Evolutionary conservation across 2,797 vertebrate species (phyloP).

Genomic region (Silurus aristotelis): DNA sequence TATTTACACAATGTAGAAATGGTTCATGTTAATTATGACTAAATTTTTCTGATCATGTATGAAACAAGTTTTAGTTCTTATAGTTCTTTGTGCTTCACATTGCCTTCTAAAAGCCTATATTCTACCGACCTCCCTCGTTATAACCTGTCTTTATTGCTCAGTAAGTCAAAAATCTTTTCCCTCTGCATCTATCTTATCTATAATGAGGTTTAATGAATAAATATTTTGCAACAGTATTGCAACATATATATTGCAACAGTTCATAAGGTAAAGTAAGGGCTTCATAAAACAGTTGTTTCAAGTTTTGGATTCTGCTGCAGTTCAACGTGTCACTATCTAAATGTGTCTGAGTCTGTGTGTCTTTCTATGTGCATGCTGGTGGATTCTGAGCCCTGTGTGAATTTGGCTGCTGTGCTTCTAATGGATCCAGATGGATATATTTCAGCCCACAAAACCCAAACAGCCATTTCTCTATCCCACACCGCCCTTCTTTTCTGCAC

Average conservation of each 20-base stretch:
- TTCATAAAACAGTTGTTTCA: constrained; percentile 68
- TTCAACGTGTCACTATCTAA: constrained; percentile 36
- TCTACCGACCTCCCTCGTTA: not conserved
- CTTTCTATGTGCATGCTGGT: constrained; percentile 2
- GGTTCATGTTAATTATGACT: not conserved
- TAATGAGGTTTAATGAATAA: constrained; percentile 57
- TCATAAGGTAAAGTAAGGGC: constrained; percentile 55
- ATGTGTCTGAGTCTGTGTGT: not conserved
- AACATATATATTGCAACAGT: constrained; percentile 54
- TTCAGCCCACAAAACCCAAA: constrained; percentile 43
- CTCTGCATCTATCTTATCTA: constrained; percentile 42
- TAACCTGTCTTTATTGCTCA: constrained; percentile 20
- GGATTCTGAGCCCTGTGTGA: constrained; percentile 27
- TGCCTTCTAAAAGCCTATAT: not conserved
- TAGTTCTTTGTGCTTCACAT: not conserved
- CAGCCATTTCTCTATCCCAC: constrained; percentile 34
- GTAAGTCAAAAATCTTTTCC: constrained; percentile 26
- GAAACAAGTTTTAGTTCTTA: not conserved
- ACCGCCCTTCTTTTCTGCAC: constrained; percentile 20
- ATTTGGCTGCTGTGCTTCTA: constrained; percentile 35
- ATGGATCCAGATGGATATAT: constrained; percentile 40
- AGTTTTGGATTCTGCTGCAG: constrained; percentile 56
- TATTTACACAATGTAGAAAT: not conserved
- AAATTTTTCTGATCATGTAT: not conserved
- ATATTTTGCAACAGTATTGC: too few relatives aligned